A percentile compares a stretch with the other conserved stretches of the same genome.
Evolutionary conservation across 2,888 invertebrate genomes (phyloP).

Genomic region (Xanthia togata): DNA sequence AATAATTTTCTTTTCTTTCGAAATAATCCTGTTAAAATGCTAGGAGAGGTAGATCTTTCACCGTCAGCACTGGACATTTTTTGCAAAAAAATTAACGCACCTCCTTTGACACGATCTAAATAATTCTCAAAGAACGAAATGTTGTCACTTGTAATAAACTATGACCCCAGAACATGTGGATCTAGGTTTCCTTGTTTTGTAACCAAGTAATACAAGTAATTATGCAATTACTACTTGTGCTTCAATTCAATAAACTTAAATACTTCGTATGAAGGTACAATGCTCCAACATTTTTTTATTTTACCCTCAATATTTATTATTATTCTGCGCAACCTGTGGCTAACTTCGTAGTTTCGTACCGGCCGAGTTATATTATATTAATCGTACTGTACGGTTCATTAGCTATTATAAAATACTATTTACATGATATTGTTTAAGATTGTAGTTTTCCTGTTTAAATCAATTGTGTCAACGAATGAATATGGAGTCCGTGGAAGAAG

Average conservation of each 20-base stretch:
- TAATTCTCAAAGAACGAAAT: no score
- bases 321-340: slow-evolving; percentile 3
- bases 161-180: slow-evolving; percentile 3
- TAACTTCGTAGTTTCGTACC: no score
- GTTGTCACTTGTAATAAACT: slow-evolving; percentile 11
- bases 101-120: no score
- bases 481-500: no score
- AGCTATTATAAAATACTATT: no score
- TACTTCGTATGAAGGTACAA: slow-evolving; percentile 18
- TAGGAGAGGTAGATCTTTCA: slow-evolving; percentile 10
- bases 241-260: slow-evolving; percentile 5
- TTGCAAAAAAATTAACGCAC: no score
- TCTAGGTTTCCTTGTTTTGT: slow-evolving; percentile 7
- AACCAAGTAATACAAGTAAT: slow-evolving; percentile 1
- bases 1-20: slow-evolving; percentile 10
- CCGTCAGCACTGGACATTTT: slow-evolving; percentile 7
- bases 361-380: no score
- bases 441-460: no score
- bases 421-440: no score
- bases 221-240: not conserved
- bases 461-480: not conserved
- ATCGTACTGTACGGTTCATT: no score
- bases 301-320: slow-evolving; percentile 1
- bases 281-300: slow-evolving; percentile 5
- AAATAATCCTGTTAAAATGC: slow-evolving; percentile 13